Percentiles rank a stretch among this genome's conserved stretches.
Conservation (phyloP, 1,140 invertebrate genomes). For the Drosophila lacteicornis region DNA sequence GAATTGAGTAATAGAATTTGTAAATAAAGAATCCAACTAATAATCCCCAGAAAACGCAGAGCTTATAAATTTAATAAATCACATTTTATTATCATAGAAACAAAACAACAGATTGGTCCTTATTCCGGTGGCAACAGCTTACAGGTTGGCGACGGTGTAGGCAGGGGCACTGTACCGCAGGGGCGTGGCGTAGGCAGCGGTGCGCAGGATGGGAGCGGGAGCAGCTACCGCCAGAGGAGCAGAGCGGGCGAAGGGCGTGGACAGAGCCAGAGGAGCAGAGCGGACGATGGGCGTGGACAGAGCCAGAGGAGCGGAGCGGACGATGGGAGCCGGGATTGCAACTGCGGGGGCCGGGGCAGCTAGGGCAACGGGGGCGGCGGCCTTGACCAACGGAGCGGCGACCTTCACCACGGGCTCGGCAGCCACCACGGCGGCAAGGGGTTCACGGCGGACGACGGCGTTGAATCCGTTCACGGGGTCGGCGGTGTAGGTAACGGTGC, state of each 20-base stretch:
- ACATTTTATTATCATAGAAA: constrained; percentile 63
- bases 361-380: constrained; percentile 72
- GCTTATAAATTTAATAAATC: constrained; percentile 44
- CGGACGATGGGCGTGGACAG: constrained; percentile 45
- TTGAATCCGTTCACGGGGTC: constrained; percentile 82
- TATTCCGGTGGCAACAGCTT: constrained; percentile 11
- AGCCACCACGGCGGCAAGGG: constrained; percentile 63
- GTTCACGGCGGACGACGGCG: constrained; percentile 83
- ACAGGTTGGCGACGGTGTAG: constrained; percentile 66
- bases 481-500: constrained; percentile 84
- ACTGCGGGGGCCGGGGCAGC: constrained; percentile 47
- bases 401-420: constrained; percentile 70
- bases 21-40: not conserved
- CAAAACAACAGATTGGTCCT: constrained; percentile 9
- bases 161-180: constrained; percentile 63
- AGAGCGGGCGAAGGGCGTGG: constrained; percentile 57
- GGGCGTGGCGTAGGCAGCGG: constrained; percentile 58
- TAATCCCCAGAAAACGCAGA: not conserved
- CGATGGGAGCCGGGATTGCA: constrained; percentile 54
- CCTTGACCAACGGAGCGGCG: constrained; percentile 43
- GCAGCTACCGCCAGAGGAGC: constrained; percentile 68
- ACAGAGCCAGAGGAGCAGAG: constrained; percentile 54
- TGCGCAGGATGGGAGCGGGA: constrained; percentile 26
- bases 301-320: constrained; percentile 69
- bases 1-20: not conserved